Conservation (phyloP, 2,888 invertebrate species). For the Tupiocoris notatus region DNA sequence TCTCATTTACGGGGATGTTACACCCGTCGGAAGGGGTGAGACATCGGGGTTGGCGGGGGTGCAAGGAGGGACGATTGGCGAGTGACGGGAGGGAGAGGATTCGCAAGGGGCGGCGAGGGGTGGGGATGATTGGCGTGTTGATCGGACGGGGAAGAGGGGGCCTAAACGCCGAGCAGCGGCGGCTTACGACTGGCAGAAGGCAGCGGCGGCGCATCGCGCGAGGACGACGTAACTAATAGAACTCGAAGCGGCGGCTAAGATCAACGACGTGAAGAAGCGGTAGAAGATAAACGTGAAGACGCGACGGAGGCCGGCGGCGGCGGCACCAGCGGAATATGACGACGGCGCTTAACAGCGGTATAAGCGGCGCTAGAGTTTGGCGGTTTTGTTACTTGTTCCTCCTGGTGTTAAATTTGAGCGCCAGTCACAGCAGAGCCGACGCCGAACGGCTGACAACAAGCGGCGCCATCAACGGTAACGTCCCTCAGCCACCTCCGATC, state of each 20-base stretch:
- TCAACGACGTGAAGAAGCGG: not conserved
- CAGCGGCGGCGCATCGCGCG: slow-evolving; percentile 25
- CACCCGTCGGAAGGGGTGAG: slow-evolving; percentile 29
- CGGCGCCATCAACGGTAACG: slow-evolving; percentile 3
- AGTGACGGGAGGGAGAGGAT: not conserved
- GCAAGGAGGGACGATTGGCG: not conserved
- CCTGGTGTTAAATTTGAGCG: slow-evolving; percentile 11
- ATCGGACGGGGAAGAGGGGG: slow-evolving; percentile 37
- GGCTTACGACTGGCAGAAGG: slow-evolving; percentile 1
- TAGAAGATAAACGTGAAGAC: not conserved
- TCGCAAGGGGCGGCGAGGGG: not conserved
- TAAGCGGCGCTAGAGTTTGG: not conserved
- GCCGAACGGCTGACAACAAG: slow-evolving; percentile 10
- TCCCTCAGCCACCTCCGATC: slow-evolving; percentile 21
- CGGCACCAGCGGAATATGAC: not conserved
- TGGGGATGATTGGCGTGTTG: not conserved
- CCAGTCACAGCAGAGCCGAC: slow-evolving; percentile 2
- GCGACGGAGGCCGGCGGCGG: slow-evolving; percentile 2
- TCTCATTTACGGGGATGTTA: not conserved
- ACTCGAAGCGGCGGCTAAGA: not conserved
- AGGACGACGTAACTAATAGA: not conserved
- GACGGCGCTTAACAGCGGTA: not conserved
- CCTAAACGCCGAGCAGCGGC: slow-evolving; percentile 5
- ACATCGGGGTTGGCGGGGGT: slow-evolving; percentile 6
- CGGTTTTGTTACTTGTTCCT: slow-evolving; percentile 26